Percentiles rank a stretch among this genome's conserved stretches.
phyloP scores from a whole-genome alignment of 2,888 invertebrate species.

The Gisinianus flammeolus region DNA sequence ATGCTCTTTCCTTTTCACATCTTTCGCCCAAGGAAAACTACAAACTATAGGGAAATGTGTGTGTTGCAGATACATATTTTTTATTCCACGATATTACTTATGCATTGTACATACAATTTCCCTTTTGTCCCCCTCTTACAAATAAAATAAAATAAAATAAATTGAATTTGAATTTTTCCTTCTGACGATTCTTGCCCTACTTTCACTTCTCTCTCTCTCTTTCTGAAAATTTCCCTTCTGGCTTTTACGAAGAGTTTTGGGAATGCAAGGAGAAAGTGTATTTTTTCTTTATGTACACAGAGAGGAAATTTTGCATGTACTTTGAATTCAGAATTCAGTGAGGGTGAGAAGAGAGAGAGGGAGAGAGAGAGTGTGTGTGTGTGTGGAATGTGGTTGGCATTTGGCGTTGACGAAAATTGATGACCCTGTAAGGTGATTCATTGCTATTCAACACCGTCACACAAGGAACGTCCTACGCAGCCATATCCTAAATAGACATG shows the following conservation, averaged over 20 bases:
- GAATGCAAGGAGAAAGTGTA: background rate
- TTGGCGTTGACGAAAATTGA: constrained; percentile 40
- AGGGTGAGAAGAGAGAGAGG: background rate
- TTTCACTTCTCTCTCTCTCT: background rate
- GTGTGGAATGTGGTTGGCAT: constrained; percentile 31
- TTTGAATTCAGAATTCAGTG: no score
- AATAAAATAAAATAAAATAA: no score
- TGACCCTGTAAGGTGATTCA: constrained; percentile 27
- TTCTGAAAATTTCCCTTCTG: background rate
- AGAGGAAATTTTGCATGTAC: no score
- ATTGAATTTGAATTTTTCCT: no score
- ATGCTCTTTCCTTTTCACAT: no score
- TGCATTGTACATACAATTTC: no score
- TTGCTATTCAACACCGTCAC: constrained; percentile 31
- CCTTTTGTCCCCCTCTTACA: no score
- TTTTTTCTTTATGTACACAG: no score
- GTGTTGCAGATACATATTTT: no score
- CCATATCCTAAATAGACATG: background rate
- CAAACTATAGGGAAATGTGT: no score
- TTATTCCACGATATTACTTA: background rate
- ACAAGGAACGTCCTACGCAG: background rate
- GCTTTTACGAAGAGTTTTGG: background rate
- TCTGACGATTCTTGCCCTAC: constrained; percentile 12
- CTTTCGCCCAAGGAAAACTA: no score
- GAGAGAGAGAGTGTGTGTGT: background rate